Base-by-base conservation (phyloP, 2,113 vertebrate species). In the Peromyscus californicus region DNA sequence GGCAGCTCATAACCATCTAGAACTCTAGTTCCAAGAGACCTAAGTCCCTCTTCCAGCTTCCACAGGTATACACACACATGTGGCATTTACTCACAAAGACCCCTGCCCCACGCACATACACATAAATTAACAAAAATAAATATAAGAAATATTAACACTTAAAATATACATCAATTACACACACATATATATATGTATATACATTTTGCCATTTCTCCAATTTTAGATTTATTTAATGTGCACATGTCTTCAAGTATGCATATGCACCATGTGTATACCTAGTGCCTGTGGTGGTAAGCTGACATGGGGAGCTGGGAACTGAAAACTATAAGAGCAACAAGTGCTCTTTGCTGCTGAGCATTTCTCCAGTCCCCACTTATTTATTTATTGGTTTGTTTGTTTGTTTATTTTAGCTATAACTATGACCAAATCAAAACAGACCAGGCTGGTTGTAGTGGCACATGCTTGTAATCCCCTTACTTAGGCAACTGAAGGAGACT, bases 121-220 rank as follows among this genome's bases (percentile, higher is more conserved):
- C 3, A 8, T 85, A 63, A 31, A 84, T 26, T 84, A 39, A 63
- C 33, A 63, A 42, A 84, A 84, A 39, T 65, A 13, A 87, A 69
- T 45, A 39, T 85, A 65, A 85, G 31, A 65, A 65, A 31, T 63
- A 63, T 85, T 16, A 39, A 72, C 48, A 39, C 31, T 87, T 92
- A 90, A 96, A 93, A 76, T 91, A 96, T 33, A 70, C 2, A 45
- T 54, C 24, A 93, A 48, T 74, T 95, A 94, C 75, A 72, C 8
- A 72, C n/a, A 33, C 15, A 57, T 80, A 89, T 21, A 3, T 59
- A 6, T 45, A 45, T 33, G 48, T 80, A 89, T 21, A 3, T 61
- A 6, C 48, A 7, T 83, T 94, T 94, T 94, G 7, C 39, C 29
- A 76, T 76, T 51, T 97, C 26, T 80, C 90, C 67, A 65, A 51